These are phyloP conservation scores for Portunus trituberculatus DNA, from an alignment of 1,140 invertebrate genomes.

Conservation along the genomic window DNA sequence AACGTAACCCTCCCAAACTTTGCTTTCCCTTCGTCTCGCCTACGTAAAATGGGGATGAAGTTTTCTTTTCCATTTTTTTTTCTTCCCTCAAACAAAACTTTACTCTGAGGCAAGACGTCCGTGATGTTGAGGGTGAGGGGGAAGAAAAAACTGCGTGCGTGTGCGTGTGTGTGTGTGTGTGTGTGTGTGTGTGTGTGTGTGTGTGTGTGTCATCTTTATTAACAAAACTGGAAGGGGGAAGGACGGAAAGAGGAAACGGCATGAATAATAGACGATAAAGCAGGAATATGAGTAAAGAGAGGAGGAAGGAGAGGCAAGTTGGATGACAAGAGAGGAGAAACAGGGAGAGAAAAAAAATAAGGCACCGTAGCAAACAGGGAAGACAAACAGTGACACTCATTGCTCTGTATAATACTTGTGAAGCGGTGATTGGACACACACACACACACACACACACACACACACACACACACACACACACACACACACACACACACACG, in stretches of 20 bases:
- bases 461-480: constrained; percentile 17
- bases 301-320: not conserved
- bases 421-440: not conserved
- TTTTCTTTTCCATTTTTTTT: not conserved
- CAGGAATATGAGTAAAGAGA: not conserved
- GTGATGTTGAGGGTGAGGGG: constrained; percentile 6
- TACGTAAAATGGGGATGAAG: not conserved
- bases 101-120: not conserved
- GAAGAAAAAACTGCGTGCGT: not conserved
- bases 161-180: constrained; percentile 9
- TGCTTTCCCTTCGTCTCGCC: not conserved
- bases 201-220: not conserved
- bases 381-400: not conserved
- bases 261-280: not conserved
- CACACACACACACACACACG: not conserved
- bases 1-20: not conserved
- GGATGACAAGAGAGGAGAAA: not conserved
- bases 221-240: not conserved
- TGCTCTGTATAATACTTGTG: not conserved
- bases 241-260: not conserved
- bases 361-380: not conserved
- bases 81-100: not conserved
- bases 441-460: constrained; percentile 8
- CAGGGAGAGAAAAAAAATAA: not conserved
- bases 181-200: constrained; percentile 20